Percentiles rank a stretch among this genome's conserved stretches.
Conservation (phyloP, 2,888 invertebrate species). For the Pseudeuparius sepicola region DNA sequence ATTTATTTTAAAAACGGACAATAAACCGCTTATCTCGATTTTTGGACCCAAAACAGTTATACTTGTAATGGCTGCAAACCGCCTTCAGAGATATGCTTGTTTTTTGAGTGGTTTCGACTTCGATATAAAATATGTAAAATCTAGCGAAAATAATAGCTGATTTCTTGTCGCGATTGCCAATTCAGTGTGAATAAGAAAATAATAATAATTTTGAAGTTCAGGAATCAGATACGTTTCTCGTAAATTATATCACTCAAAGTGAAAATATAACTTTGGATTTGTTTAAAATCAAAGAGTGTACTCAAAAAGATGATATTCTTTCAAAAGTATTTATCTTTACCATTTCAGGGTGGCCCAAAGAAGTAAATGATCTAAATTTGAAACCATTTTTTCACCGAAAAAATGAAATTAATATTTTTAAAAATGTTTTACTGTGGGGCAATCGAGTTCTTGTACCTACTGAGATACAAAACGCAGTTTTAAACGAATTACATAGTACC, state of each 20-base stretch:
- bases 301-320: no score
- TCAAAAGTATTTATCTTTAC: no score
- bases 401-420: not conserved
- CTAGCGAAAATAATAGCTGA: no score
- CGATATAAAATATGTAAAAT: no score
- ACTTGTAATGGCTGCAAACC: not conserved
- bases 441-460: constrained; percentile 2
- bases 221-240: no score
- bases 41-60: constrained; percentile 12
- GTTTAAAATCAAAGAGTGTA: no score
- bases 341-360: not conserved
- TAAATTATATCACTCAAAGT: no score
- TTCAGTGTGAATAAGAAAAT: no score
- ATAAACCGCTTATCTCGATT: constrained; percentile 17
- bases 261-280: no score
- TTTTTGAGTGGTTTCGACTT: no score
- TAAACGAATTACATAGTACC: constrained; percentile 2
- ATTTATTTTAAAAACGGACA: constrained; percentile 16
- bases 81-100: not conserved
- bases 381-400: constrained; percentile 1
- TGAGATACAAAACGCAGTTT: not conserved
- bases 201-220: no score
- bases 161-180: no score
- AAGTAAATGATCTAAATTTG: not conserved
- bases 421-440: constrained; percentile 1